Base-by-base conservation (phyloP, 2,797 vertebrate genomes). In the Eulemur rubriventer region DNA sequence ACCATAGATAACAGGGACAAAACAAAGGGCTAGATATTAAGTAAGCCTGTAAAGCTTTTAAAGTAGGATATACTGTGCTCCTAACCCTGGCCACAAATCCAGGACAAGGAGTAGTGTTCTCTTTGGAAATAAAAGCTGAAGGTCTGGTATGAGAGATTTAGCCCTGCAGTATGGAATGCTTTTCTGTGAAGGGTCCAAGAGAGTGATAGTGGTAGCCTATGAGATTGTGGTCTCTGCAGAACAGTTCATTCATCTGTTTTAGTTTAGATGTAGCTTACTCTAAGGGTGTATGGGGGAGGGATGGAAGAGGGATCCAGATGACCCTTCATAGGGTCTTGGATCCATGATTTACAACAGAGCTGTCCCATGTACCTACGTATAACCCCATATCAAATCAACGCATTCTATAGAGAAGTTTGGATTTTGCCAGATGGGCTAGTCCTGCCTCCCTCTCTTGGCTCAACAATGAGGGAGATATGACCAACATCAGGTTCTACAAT, bases 81-180 rank as follows among this genome's bases (percentile, higher is more conserved):
- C 13, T 73, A 76, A 61, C 11, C 13, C 22, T 52, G 33, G 50
- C 46, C 67, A 70, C 22, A 59, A 91, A 46, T 46, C 65, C 35
- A 75, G 63, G 70, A 76, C 28, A 91, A 78, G 26, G 28, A 87
- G 33, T 67, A 73, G 1, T 65, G 22, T 73, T 82, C n/a, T 83
- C 30, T 89, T 61, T 86, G 26, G 24, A 95, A 91, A 95, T 83
- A 55, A 88, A 91, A 88, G 24, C 8, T 78, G 22, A 85, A 85
- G 10, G 26, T 86, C 67, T 65, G 91, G 30, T 72, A 26, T 46
- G 33, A 92, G 61, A n/a, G 57, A 20, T 79, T 57, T 91, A 89
- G 67, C 41, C 24, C 55, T 52, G 33, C 9, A 63, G 10, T 55
- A 87, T 20, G 11, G 35, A 89, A 72, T 82, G 35, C 65, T 35